phyloP scores from a whole-genome alignment of 1,140 invertebrate species.

The Arion vulgaris region DNA sequence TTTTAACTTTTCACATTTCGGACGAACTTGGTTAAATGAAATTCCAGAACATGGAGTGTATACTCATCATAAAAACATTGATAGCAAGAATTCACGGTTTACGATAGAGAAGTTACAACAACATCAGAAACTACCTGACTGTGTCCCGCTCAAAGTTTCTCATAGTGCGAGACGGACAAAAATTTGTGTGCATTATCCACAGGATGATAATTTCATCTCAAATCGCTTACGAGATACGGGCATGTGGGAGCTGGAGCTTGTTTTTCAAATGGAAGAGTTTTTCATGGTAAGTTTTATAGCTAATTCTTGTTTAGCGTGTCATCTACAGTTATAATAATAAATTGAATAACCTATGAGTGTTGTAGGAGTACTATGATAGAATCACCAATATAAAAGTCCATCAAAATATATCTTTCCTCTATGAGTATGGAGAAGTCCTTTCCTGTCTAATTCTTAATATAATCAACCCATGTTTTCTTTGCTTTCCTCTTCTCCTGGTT shows the following conservation, averaged over 20 bases:
- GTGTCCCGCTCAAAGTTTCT: constrained; percentile 2
- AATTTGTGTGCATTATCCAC: constrained; percentile 53
- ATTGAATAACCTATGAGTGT: no score
- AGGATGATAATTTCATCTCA: constrained; percentile 51
- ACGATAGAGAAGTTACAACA: background rate
- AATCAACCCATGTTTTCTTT: no score
- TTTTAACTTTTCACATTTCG: constrained; percentile 16
- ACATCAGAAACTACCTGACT: constrained; percentile 14
- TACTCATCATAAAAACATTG: background rate
- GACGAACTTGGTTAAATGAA: constrained; percentile 20
- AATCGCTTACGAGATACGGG: constrained; percentile 44
- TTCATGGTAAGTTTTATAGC: constrained; percentile 13
- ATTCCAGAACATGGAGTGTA: background rate
- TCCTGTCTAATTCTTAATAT: no score
- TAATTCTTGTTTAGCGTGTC: no score
- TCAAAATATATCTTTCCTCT: no score
- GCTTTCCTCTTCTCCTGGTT: no score
- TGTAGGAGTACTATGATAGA: no score
- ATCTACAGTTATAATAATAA: no score
- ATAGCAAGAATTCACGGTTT: background rate
- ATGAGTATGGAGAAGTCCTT: no score
- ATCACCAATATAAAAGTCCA: no score
- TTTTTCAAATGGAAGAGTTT: constrained; percentile 43
- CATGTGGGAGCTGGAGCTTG: constrained; percentile 50
- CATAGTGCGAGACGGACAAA: constrained; percentile 3